Evolutionary conservation across 2,888 invertebrate species (phyloP).

Genomic region (Alsophila aescularia): DNA sequence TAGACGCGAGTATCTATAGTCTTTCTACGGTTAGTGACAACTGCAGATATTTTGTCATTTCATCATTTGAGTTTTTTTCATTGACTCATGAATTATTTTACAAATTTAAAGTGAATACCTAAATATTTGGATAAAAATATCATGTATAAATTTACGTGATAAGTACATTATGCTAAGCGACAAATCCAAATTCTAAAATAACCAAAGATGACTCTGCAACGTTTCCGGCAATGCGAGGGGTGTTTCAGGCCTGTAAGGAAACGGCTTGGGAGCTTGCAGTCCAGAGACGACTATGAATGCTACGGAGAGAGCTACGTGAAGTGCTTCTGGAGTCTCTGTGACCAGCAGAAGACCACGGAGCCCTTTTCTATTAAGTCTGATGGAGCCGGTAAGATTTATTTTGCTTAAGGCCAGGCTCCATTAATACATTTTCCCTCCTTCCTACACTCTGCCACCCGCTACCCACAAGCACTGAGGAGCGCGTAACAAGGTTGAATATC

Average conservation of each 20-base stretch:
- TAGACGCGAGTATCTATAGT: too few species aligned
- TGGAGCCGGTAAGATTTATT: slow-evolving; percentile 32
- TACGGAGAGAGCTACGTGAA: slow-evolving; percentile 70
- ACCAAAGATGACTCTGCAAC: slow-evolving; percentile 33
- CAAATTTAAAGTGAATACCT: too few species aligned
- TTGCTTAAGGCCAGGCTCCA: too few species aligned
- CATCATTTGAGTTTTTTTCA: too few species aligned
- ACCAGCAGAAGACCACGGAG: slow-evolving; percentile 59
- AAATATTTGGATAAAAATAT: not conserved
- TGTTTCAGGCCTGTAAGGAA: slow-evolving; percentile 57
- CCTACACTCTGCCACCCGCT: too few species aligned
- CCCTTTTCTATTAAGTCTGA: slow-evolving; percentile 23
- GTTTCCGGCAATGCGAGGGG: slow-evolving; percentile 48
- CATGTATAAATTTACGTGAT: not conserved
- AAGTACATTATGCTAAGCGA: not conserved
- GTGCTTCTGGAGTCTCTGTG: slow-evolving; percentile 74
- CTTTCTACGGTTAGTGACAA: too few species aligned
- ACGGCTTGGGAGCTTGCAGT: slow-evolving; percentile 58
- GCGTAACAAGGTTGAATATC: too few species aligned
- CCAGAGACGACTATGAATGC: slow-evolving; percentile 63
- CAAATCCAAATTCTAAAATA: too few species aligned
- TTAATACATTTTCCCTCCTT: too few species aligned
- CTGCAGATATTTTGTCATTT: too few species aligned
- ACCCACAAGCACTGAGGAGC: too few species aligned
- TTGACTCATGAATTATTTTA: too few species aligned